Evolutionary conservation across 2,113 vertebrate species (phyloP), one percentile per base, ranked within the genome.

Genomic region (Myiagra hebetior): DNA sequence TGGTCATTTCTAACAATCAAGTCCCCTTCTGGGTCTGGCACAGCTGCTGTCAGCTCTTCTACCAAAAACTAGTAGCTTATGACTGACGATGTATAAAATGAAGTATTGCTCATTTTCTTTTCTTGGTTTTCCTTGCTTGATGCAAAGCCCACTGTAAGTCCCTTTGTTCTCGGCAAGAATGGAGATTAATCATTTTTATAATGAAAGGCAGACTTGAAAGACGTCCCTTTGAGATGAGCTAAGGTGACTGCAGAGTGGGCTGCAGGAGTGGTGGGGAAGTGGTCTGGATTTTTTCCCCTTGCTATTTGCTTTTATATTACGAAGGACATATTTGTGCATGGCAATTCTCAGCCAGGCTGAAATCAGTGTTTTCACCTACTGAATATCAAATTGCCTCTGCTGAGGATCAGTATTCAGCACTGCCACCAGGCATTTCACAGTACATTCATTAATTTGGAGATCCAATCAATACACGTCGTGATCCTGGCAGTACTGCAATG

Each of bases 11-110:
- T 73, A 60, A 53, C 70, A 92, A 62, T 33, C 49, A 24, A 20
- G 57, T 41, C 59, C 53, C 53, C 72, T 87, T 63, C 65, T 59
- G 77, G 28, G 83, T 87, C 78, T 95, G 96, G 79, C 73, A 89
- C 56, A 73, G 64, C 24, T 20, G 64, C 62, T 76, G 55, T 57
- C 63, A 84, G 73, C 56, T 91, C 49, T 67, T 83, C 72, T 41
- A 89, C 83, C 55, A 47, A 85, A 94, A 86, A 19, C 39, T 82
- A 84, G 85, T 70, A 91, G 82, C 63, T 89, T n/a, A 1, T 83
- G 89, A 89, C 86, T 68, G 85, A 91, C 4, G 19, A 60, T 33
- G n/a, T 23, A 50, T 33, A n/a, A 74, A 91, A 78, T 50, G 20
- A 84, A 86, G 68, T 26, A 20, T 39, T 91, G 35, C 53, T 91